Evolutionary conservation across 2,797 vertebrate species (phyloP), one percentile per base, ranked within the genome.

Genomic region (Hyperoplus immaculatus): DNA sequence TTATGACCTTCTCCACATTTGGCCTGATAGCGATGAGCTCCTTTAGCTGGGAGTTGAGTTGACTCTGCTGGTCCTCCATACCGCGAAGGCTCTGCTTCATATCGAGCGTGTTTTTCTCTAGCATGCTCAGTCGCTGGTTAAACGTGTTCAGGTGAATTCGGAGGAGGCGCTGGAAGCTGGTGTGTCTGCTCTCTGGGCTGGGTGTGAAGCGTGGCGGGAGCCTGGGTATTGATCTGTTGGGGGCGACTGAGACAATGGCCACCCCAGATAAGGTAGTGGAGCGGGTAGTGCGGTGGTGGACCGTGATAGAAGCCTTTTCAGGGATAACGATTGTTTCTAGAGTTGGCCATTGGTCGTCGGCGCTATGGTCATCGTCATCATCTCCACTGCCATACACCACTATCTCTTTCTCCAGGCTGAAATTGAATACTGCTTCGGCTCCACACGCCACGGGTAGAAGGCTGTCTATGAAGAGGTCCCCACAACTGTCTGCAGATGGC

Each of bases 81-180:
- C 21, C 54, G 0, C 39, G 81, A 15, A 96, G 90, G 60, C 76
- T 77, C 1, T 94, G 91, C 76, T 93, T 95, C 89, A 95, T 88
- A 45, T 95, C 94, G 1, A 95, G 85, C 0, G 92, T 95, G 87
- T 94, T 95, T 71, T 80, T 84, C 66, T 96, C 93, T 38, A 96
- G 78, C 94, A 95, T 94, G 82, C 88, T 93, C 16, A 96, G 74
- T 0, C 94, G 93, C 71, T 85, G 90, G 77, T 94, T 95, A 10
- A 95, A 95, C 64, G 79, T 85, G 89, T 94, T 95, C 39, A 94
- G 78, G 75, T 94, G 91, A 18, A 71, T n/a, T 16, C 92, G 89
- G 14, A 95, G 80, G n/a, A 95, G 78, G 7, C 80, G 80, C 79
- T 94, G 93, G 70, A 95, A 94, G 82, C 85, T 94, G 43, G 82